phyloP scores from a whole-genome alignment of 2,888 invertebrate species.

The Aphelenchoides bicaudatus region DNA sequence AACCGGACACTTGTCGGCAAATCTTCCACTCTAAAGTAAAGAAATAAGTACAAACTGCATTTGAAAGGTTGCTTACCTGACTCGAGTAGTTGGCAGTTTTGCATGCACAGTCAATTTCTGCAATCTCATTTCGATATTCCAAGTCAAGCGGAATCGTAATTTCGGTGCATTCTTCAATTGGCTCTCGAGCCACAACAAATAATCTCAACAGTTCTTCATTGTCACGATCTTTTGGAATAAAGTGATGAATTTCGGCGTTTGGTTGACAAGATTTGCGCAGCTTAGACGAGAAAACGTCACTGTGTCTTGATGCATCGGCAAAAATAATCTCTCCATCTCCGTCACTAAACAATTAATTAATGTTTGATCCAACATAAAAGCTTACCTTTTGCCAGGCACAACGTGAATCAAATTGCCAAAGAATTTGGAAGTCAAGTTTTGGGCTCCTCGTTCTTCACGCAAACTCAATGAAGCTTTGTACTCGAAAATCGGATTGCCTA shows the following conservation, averaged over 20 bases:
- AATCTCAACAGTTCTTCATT: background rate
- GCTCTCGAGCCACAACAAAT: conserved; percentile 15
- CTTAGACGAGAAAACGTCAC: background rate
- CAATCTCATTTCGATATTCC: background rate
- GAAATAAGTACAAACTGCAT: too few species aligned
- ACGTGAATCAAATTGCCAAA: background rate
- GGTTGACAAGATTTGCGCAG: conserved; percentile 26
- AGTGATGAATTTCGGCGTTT: conserved; percentile 22
- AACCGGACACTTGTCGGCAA: too few species aligned
- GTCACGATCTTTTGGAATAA: conserved; percentile 3
- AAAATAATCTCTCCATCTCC: background rate
- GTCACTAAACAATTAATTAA: background rate
- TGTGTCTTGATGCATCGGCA: conserved; percentile 8
- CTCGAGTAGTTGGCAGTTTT: background rate
- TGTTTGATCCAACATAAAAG: background rate
- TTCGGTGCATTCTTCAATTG: conserved; percentile 7
- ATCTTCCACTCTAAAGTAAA: too few species aligned
- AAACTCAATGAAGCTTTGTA: background rate
- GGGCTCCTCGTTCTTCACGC: conserved; percentile 3
- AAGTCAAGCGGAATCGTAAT: conserved; percentile 15
- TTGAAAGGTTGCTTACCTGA: too few species aligned
- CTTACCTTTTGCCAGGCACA: conserved; percentile 4
- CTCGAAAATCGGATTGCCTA: conserved; percentile 18
- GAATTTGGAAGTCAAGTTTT: background rate
- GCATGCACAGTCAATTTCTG: conserved; percentile 3